These are phyloP conservation scores for Syncerus caffer DNA, from an alignment of 2,797 vertebrate genomes.

Conservation along the genomic window DNA sequence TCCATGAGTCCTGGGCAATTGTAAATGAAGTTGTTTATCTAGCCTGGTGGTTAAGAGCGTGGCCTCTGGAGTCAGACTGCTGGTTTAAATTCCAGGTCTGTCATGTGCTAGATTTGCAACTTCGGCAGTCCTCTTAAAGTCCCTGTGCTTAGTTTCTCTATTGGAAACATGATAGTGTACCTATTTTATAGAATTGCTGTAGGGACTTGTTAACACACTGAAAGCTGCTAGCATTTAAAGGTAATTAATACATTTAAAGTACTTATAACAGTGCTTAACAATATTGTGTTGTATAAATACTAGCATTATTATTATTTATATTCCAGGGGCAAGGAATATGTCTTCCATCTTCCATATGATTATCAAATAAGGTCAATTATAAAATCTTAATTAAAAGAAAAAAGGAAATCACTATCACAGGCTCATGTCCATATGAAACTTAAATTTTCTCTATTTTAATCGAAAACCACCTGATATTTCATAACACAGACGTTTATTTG, in stretches of 20 bases:
- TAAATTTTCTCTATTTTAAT: conserved; percentile 17
- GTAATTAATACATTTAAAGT: background rate
- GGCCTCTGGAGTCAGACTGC: background rate
- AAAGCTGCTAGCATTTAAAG: background rate
- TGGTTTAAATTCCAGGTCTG: background rate
- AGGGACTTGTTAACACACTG: background rate
- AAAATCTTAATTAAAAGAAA: conserved; percentile 30
- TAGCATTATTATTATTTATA: background rate
- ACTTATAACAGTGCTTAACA: background rate
- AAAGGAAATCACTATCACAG: background rate
- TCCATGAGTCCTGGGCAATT: background rate
- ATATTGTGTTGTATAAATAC: background rate
- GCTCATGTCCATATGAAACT: background rate
- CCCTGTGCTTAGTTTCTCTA: background rate
- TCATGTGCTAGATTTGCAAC: background rate
- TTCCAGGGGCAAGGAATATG: background rate
- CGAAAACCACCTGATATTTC: background rate
- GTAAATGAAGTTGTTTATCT: background rate
- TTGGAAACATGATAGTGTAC: background rate
- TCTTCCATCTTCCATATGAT: background rate
- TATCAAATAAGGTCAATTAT: background rate
- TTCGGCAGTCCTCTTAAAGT: background rate
- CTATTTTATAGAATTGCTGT: background rate
- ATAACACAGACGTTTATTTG: background rate
- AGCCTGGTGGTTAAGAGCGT: background rate